These are phyloP conservation scores for Marcusenius ussheri DNA, from an alignment of 2,113 vertebrate genomes.

Conservation along the genomic window DNA sequence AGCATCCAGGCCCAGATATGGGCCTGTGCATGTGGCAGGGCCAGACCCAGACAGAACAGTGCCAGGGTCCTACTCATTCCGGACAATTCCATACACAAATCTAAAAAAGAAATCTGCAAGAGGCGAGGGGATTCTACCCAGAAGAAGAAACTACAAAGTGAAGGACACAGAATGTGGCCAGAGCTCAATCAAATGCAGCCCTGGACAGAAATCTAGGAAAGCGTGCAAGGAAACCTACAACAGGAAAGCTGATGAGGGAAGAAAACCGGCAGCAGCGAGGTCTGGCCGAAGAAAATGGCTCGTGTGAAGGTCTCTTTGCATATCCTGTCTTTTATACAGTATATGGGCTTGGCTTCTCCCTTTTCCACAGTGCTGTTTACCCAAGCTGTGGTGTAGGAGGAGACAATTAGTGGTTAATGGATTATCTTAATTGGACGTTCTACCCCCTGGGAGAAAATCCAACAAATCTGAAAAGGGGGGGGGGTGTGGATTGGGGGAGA, in stretches of 20 bases:
- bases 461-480: constrained; percentile 27
- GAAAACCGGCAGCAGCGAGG: background rate
- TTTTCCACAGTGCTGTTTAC: constrained; percentile 58
- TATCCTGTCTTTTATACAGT: constrained; percentile 54
- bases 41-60: constrained; percentile 42
- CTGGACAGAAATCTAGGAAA: background rate
- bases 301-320: constrained; percentile 24
- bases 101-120: background rate
- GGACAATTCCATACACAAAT: constrained; percentile 34
- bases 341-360: constrained; percentile 33
- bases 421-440: constrained; percentile 70
- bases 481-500: constrained; percentile 23
- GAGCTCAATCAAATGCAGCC: background rate
- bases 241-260: background rate
- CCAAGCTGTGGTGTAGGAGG: constrained; percentile 65
- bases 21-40: constrained; percentile 45
- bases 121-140: background rate
- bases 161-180: background rate
- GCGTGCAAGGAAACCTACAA: background rate
- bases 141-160: background rate
- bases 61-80: constrained; percentile 33
- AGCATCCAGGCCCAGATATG: constrained; percentile 82
- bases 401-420: constrained; percentile 80
- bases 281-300: background rate
- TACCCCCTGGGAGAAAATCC: constrained; percentile 48